These are phyloP conservation scores for Cinclus mexicanus DNA, from an alignment of 2,113 vertebrate genomes.

Conservation along the genomic window DNA sequence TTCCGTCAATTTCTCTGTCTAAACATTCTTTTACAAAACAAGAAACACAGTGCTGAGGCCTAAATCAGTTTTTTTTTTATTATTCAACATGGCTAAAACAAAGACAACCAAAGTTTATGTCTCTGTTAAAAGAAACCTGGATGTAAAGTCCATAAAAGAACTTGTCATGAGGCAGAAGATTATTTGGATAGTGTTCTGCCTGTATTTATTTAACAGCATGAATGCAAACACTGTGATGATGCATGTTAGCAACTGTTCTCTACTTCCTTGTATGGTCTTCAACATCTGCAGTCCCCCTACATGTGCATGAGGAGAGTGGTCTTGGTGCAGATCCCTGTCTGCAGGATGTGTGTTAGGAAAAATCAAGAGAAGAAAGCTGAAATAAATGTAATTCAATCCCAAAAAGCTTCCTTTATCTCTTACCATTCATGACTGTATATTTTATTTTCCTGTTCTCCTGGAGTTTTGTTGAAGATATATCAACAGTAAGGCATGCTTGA, in stretches of 20 bases:
- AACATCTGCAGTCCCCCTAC: neutral
- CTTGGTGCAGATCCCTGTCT: neutral
- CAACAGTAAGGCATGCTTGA: neutral
- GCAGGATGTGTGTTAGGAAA: neutral
- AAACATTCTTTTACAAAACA: neutral
- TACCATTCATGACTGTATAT: neutral
- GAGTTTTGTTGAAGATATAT: neutral
- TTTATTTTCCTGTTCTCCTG: neutral
- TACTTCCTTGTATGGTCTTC: neutral
- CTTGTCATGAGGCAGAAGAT: rapidly evolving
- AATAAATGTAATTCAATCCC: neutral
- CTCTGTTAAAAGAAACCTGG: neutral
- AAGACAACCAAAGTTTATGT: neutral
- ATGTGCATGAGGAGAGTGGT: neutral
- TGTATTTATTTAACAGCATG: neutral
- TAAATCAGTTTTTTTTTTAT: neutral
- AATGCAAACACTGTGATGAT: neutral
- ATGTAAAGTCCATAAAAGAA: neutral
- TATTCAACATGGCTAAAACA: neutral
- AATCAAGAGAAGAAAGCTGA: neutral
- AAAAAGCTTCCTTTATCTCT: neutral
- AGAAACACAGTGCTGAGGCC: neutral
- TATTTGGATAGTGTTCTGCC: neutral
- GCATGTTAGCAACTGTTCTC: neutral
- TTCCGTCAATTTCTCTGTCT: neutral